Base-by-base conservation (phyloP, 2,888 invertebrate species). In the Anticlea derivata region DNA sequence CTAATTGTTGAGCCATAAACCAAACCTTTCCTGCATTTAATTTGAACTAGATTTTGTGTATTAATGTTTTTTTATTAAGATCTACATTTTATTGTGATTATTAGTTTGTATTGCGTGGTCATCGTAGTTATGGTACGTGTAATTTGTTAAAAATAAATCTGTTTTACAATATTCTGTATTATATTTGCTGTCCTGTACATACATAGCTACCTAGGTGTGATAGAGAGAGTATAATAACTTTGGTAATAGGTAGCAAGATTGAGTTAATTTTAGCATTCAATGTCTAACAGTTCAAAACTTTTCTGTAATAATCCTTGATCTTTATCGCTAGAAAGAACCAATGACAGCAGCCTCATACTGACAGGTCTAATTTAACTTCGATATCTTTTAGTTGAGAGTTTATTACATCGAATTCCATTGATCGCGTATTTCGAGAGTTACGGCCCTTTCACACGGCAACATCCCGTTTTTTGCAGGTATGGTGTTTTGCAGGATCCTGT, bases 91-190 rank as follows among this genome's bases (percentile, higher is more conserved):
- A 66, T 65, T 70, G 66, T 70, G 63, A 68, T 69, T 66, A 52
- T 66, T 72, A 70, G 57, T 59, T 61, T 69, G 65, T 73, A 72
- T 73, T 67, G 30, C 33, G 46, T 47, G 46, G 34, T 41, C 35
- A 22, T 46, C 35, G 26, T 31, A 44, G 31, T 31, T 29, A 39
- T 38, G 39, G 46, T 78, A 68, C 61, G 63, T 70, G 75, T 75
- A 77, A 76, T 70, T 79, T 84, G 81, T 85, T 85, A 82, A 79
- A 81, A 83, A 75, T 75, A 66, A 59, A 74, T 74, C 70, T 77
- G 78, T 75, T 76, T 72, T 70, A 67, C 63, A 58, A 65, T 50
- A 20, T 29, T 39, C 33, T 8, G 2, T 10, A 12, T 39, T 58
- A 3, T 17, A 3, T 17, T 2, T 17, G 17, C 17, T 17, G 10